A percentile compares a stretch with the other conserved stretches of the same genome.
Conservation (phyloP, 2,888 invertebrate species). For the Platypus cylindrus region DNA sequence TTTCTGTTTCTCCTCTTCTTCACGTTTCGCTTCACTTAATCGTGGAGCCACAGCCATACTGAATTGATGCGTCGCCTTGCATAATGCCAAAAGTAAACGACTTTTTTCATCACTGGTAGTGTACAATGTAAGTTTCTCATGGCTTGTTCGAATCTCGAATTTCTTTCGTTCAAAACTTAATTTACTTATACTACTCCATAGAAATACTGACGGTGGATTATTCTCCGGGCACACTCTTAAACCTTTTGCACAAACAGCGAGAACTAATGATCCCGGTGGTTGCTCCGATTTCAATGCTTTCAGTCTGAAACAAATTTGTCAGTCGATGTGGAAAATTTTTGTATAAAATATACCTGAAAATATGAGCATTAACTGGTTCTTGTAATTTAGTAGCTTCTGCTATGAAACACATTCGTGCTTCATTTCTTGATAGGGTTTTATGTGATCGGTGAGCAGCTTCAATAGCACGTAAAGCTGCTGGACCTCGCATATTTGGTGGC, state of each 20-base stretch:
- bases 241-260: slow-evolving; percentile 86
- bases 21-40: slow-evolving; percentile 66
- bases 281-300: slow-evolving; percentile 62
- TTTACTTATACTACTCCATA: slow-evolving; percentile 93
- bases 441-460: slow-evolving; percentile 74
- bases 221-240: slow-evolving; percentile 73
- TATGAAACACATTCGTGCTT: slow-evolving; percentile 81
- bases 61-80: slow-evolving; percentile 79
- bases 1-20: slow-evolving; percentile 61
- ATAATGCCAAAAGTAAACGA: slow-evolving; percentile 53
- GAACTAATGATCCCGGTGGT: slow-evolving; percentile 68
- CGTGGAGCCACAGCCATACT: slow-evolving; percentile 84
- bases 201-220: slow-evolving; percentile 62
- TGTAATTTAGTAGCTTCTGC: slow-evolving; percentile 73
- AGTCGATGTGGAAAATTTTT: background rate
- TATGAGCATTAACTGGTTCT: slow-evolving; percentile 82
- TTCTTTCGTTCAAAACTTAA: slow-evolving; percentile 94
- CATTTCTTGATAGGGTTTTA: slow-evolving; percentile 56
- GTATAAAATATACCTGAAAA: slow-evolving; percentile 39
- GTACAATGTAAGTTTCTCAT: slow-evolving; percentile 78
- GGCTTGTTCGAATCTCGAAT: slow-evolving; percentile 88
- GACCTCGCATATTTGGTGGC: slow-evolving; percentile 50
- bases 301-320: slow-evolving; percentile 40
- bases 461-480: slow-evolving; percentile 43
- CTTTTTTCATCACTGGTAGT: slow-evolving; percentile 90